These are phyloP conservation scores for Adineta ricciae DNA, from an alignment of 2,888 invertebrate species.

Conservation along the genomic window DNA sequence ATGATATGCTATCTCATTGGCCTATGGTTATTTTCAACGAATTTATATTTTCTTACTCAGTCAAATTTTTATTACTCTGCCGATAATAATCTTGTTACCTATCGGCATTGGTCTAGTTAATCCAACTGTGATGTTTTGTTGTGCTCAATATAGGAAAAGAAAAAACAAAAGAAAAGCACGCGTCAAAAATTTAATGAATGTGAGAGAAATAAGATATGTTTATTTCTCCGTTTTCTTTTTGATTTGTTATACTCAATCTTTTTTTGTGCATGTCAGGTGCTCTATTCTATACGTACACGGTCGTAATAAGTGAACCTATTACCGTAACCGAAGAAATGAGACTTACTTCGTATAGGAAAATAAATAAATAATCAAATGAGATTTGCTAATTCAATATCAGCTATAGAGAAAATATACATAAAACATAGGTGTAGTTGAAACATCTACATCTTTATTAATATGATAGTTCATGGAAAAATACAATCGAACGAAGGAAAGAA, in stretches of 20 bases:
- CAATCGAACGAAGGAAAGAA: no score
- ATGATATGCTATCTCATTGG: neutral
- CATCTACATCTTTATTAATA: no score
- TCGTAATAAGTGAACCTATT: no score
- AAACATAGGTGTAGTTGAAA: no score
- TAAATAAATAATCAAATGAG: no score
- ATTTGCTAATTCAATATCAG: no score
- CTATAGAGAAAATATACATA: no score
- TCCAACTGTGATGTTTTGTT: neutral
- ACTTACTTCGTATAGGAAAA: no score
- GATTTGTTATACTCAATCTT: neutral
- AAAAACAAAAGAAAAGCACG: neutral
- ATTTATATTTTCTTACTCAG: neutral
- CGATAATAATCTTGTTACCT: neutral
- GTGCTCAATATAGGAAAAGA: neutral
- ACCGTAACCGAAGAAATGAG: no score
- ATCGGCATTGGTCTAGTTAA: neutral
- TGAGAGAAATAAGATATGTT: neutral
- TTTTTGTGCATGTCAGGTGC: neutral
- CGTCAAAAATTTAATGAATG: neutral
- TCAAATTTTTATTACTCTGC: neutral
- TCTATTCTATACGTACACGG: neutral
- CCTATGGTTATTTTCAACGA: neutral
- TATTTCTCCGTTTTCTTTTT: neutral
- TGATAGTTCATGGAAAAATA: no score